Evolutionary conservation across 2,888 invertebrate genomes (phyloP).

Genomic region (Dryococelus australis): DNA sequence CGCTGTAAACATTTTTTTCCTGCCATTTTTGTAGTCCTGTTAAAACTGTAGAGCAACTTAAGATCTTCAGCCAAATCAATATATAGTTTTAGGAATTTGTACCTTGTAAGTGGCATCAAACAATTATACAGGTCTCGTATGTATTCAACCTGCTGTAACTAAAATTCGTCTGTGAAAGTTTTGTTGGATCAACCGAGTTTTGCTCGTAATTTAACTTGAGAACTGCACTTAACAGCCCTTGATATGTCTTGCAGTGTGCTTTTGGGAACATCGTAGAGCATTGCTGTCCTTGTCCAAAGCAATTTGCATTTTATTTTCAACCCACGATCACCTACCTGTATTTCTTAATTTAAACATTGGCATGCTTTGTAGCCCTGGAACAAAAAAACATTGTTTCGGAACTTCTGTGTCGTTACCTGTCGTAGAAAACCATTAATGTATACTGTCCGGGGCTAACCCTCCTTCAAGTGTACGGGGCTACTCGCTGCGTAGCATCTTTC

Average conservation of each 20-base stretch:
- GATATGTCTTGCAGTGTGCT: background rate
- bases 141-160: too few relatives aligned
- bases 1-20: conserved; percentile 43
- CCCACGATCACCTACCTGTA: background rate
- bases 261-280: conserved; percentile 7
- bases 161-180: background rate
- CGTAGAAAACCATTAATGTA: too few relatives aligned
- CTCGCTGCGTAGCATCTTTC: too few relatives aligned
- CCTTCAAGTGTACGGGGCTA: too few relatives aligned
- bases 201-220: background rate
- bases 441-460: too few relatives aligned
- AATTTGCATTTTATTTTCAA: conserved; percentile 21
- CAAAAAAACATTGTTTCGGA: too few relatives aligned
- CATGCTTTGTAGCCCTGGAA: too few relatives aligned
- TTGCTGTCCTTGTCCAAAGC: background rate
- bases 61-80: conserved; percentile 43
- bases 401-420: too few relatives aligned
- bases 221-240: background rate
- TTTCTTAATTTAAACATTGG: too few relatives aligned
- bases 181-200: conserved; percentile 13
- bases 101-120: conserved; percentile 33
- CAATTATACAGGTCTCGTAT: too few relatives aligned
- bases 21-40: conserved; percentile 41
- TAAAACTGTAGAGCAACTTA: conserved; percentile 45
- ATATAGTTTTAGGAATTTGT: conserved; percentile 41